Evolutionary conservation across 2,113 vertebrate genomes (phyloP).

Genomic region (Oncorhynchus kisutch): DNA sequence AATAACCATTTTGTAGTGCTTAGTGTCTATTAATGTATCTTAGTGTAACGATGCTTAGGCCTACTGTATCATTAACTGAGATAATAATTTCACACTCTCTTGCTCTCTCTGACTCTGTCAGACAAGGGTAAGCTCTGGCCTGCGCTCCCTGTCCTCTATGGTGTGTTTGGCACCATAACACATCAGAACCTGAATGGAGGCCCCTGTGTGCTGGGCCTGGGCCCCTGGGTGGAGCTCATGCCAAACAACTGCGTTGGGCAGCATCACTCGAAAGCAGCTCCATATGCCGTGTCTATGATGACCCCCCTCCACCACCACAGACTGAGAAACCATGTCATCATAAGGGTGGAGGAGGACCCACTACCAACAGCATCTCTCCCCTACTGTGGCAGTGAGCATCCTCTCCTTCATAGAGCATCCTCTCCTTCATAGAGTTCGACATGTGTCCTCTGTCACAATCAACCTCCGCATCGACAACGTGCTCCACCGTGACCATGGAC

Average conservation of each 20-base stretch:
- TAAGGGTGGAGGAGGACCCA: slow-evolving; percentile 23
- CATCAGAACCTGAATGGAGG: slow-evolving; percentile 17
- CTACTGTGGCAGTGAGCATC: slow-evolving; percentile 68
- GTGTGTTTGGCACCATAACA: slow-evolving; percentile 27
- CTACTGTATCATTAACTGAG: neutral
- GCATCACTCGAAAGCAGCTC: slow-evolving; percentile 50
- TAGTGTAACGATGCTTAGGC: neutral
- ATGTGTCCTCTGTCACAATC: slow-evolving; percentile 82
- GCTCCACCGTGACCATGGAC: slow-evolving; percentile 71
- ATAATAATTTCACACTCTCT: neutral
- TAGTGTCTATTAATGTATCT: neutral
- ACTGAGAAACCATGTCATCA: slow-evolving; percentile 56
- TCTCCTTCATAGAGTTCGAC: slow-evolving; percentile 82
- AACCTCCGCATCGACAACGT: slow-evolving; percentile 84
- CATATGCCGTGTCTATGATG: slow-evolving; percentile 63
- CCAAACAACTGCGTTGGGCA: slow-evolving; percentile 77
- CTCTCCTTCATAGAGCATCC: slow-evolving; percentile 81
- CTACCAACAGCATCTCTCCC: slow-evolving; percentile 34
- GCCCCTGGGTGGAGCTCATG: slow-evolving; percentile 68
- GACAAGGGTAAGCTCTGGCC: slow-evolving; percentile 16
- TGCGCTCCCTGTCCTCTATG: slow-evolving; percentile 22
- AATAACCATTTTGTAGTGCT: neutral
- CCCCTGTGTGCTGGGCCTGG: slow-evolving; percentile 53
- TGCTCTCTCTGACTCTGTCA: slow-evolving; percentile 13
- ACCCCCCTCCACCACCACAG: slow-evolving; percentile 50